These are phyloP conservation scores for Tokudaia tokunoshimensis DNA, from an alignment of 2,797 vertebrate species.

Conservation along the genomic window DNA sequence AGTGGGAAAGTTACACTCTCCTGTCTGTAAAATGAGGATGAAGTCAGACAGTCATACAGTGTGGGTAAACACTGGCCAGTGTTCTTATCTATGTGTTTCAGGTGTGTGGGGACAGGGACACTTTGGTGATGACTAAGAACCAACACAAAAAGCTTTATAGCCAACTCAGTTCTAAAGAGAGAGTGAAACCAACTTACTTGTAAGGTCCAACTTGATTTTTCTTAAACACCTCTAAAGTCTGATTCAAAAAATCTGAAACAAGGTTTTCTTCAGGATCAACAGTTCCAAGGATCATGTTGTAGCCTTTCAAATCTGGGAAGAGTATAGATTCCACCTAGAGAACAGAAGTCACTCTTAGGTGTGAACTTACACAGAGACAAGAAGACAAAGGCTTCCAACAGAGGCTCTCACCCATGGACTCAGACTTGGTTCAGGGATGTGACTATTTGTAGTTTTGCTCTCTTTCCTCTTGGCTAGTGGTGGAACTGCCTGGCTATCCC, in stretches of 20 bases:
- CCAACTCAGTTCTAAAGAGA: not conserved
- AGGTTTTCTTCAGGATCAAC: conserved; percentile 90
- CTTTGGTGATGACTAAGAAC: not conserved
- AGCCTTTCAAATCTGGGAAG: conserved; percentile 89
- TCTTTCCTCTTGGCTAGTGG: not conserved
- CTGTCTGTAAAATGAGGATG: not conserved
- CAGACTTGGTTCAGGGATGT: not conserved
- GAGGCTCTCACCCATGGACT: not conserved
- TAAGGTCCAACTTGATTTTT: conserved; percentile 93
- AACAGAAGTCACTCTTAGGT: conserved; percentile 3
- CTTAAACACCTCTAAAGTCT: conserved; percentile 90
- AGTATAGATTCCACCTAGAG: conserved; percentile 93
- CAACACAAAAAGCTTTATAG: not conserved
- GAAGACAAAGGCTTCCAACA: not conserved
- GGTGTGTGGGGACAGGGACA: not conserved
- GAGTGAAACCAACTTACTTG: conserved; percentile 89
- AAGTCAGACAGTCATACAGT: not conserved
- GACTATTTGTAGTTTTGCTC: not conserved
- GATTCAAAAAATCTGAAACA: conserved; percentile 89
- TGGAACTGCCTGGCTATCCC: not conserved
- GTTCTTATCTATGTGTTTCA: not conserved
- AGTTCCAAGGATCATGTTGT: conserved; percentile 88
- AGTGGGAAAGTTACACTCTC: not conserved
- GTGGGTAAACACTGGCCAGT: not conserved
- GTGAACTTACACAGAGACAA: not conserved